These are phyloP conservation scores for Meleagris gallopavo DNA, from an alignment of 2,113 vertebrate genomes.

Conservation along the genomic window DNA sequence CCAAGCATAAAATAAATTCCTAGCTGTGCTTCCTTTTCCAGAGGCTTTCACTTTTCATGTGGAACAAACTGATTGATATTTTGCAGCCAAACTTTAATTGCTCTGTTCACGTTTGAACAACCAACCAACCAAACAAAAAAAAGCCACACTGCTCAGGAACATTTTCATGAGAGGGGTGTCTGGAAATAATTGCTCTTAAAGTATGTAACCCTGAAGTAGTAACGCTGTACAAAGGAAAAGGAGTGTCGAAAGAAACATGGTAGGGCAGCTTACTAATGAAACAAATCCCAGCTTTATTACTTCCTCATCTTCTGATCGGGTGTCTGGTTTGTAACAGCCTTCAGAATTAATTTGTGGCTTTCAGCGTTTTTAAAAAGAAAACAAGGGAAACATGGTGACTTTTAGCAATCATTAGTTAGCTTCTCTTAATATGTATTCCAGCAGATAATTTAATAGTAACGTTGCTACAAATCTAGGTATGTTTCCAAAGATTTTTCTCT, in stretches of 20 bases:
- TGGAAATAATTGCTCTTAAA: constrained; percentile 51
- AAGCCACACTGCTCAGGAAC: neutral
- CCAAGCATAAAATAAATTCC: neutral
- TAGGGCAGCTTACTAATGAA: constrained; percentile 1
- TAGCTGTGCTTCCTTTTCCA: neutral
- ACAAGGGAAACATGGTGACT: neutral
- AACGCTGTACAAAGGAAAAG: neutral
- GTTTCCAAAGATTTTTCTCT: constrained; percentile 10
- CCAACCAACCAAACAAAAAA: neutral
- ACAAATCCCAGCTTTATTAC: constrained; percentile 39
- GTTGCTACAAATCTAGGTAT: neutral
- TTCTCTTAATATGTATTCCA: neutral
- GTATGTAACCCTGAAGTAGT: neutral
- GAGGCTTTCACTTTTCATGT: neutral
- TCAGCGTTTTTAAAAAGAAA: neutral
- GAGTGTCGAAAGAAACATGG: neutral
- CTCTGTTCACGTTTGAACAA: neutral
- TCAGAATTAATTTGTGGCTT: neutral
- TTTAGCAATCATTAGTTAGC: neutral
- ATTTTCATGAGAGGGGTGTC: constrained; percentile 33
- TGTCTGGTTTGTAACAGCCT: constrained; percentile 22
- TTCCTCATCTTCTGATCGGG: constrained; percentile 21
- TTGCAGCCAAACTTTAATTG: neutral
- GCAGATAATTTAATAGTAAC: neutral
- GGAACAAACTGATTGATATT: neutral